Evolutionary conservation across 2,888 invertebrate genomes (phyloP).

Genomic region (Callyntrura sp.): DNA sequence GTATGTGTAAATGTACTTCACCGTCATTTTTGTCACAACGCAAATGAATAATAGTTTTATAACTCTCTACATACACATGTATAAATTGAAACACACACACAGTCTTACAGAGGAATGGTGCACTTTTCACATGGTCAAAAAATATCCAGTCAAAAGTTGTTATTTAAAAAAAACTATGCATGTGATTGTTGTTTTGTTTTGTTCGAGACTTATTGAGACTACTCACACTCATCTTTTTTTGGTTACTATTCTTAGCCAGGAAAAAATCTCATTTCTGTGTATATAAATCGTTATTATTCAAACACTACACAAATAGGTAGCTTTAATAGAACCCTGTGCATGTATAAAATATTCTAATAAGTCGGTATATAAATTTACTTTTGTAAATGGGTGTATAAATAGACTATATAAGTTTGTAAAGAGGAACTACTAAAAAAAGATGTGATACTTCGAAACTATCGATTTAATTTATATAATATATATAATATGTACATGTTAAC

Average conservation of each 20-base stretch:
- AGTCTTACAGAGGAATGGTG: background rate
- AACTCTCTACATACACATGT: background rate
- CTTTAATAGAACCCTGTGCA: too few species aligned
- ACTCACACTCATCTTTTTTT: constrained; percentile 57
- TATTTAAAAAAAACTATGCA: constrained; percentile 55
- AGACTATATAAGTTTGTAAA: background rate
- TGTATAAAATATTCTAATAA: constrained; percentile 13
- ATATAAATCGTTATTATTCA: constrained; percentile 3
- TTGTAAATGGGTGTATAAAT: constrained; percentile 43
- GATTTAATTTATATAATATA: constrained; percentile 29
- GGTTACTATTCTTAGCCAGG: constrained; percentile 28
- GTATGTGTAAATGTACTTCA: background rate
- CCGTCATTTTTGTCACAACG: constrained; percentile 1
- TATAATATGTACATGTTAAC: constrained; percentile 15
- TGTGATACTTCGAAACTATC: constrained; percentile 71
- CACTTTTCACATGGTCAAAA: background rate
- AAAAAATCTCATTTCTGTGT: constrained; percentile 71
- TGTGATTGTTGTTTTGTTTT: constrained; percentile 45
- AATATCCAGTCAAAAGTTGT: constrained; percentile 10
- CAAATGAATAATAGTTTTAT: constrained; percentile 18
- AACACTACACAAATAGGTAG: background rate
- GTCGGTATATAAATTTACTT: constrained; percentile 25
- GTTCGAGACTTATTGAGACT: constrained; percentile 63
- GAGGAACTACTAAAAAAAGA: constrained; percentile 65
- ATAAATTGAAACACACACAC: too few species aligned